Evolutionary conservation across 2,888 invertebrate genomes (phyloP), one percentile per base, ranked within the genome.

Genomic region (Harpalus rubripes): DNA sequence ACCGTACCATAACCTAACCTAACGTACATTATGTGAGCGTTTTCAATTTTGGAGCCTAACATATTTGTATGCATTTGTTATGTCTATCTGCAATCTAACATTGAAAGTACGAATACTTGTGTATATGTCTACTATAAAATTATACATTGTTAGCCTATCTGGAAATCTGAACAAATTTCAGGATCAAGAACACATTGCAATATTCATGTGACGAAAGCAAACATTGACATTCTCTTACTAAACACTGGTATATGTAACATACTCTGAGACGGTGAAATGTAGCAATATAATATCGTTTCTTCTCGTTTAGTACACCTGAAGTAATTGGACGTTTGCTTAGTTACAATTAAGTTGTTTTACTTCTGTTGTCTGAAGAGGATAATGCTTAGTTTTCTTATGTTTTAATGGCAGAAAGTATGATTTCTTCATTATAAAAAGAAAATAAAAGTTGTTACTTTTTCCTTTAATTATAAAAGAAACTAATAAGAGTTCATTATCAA

Each of bases 261-360:
- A 39, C 39, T n/a, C 12, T 39, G 4, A 39, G 0, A 8, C 16
- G 16, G 59, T 59, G 63, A 63, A 63, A 18, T 63, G 63, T 22
- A 59, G 2, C 18, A 22, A 65, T 58, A 58, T 58, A 22, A 22
- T 22, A 22, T 22, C 63, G 12, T 63, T 63, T 63, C 63, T 65
- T n/a, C 32, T 65, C 12, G 7, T 63, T 63, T 63, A 7, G 22
- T 63, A 22, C 32, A 8, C n/a, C 39, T 15, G 15, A 68, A 26
- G 26, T 68, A 68, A 68, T 68, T 68, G 68, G 39, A 15, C n/a
- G 39, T 68, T 68, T 39, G 68, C 15, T 68, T 1, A 68, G 68
- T 15, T 68, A 68, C 68, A 68, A 68, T 68, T 39, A 68, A 8
- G 32, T 68, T 68, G 39, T 32, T 68, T 39, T 68, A 26, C 15